These are phyloP conservation scores for Samia ricini DNA, from an alignment of 1,140 invertebrate genomes.

Conservation along the genomic window DNA sequence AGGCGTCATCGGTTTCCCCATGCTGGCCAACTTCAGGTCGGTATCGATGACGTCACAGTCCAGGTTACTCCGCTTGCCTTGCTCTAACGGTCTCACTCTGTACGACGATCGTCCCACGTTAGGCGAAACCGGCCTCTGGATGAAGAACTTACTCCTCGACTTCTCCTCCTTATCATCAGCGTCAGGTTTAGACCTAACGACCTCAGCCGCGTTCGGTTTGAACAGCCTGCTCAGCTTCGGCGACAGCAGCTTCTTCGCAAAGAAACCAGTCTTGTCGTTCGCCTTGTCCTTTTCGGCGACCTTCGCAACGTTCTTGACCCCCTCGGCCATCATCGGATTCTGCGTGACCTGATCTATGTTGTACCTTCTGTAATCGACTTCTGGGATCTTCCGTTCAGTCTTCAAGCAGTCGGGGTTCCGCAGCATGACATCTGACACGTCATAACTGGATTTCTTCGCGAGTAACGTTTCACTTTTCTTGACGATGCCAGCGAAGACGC, in stretches of 20 bases:
- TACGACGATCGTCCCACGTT: slow-evolving; percentile 33
- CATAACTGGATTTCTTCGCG: slow-evolving; percentile 51
- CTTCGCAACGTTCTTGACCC: slow-evolving; percentile 45
- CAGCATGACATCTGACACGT: slow-evolving; percentile 41
- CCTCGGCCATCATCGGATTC: slow-evolving; percentile 38
- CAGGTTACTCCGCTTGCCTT: slow-evolving; percentile 20
- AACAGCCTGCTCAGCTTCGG: slow-evolving; percentile 69
- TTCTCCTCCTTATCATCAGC: slow-evolving; percentile 46
- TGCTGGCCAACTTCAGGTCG: slow-evolving; percentile 57
- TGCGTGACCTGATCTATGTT: slow-evolving; percentile 46
- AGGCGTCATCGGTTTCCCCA: slow-evolving; percentile 72
- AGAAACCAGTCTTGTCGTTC: slow-evolving; percentile 38
- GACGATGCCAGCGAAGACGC: slow-evolving; percentile 40
- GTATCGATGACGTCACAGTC: slow-evolving; percentile 44
- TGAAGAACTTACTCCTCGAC: slow-evolving; percentile 62
- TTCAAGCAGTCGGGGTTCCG: slow-evolving; percentile 26
- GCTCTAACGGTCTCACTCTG: slow-evolving; percentile 44
- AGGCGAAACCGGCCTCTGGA: slow-evolving; percentile 51
- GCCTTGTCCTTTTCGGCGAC: slow-evolving; percentile 47
- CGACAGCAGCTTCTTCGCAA: slow-evolving; percentile 65
- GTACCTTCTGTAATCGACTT: slow-evolving; percentile 36
- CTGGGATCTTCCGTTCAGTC: slow-evolving; percentile 31
- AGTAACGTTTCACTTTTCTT: slow-evolving; percentile 51
- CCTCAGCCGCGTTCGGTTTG: slow-evolving; percentile 51
- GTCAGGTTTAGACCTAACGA: slow-evolving; percentile 35